A percentile compares a stretch with the other conserved stretches of the same genome.
These are phyloP conservation scores for Apis florea DNA, from an alignment of 1,140 invertebrate species.

Conservation along the genomic window DNA sequence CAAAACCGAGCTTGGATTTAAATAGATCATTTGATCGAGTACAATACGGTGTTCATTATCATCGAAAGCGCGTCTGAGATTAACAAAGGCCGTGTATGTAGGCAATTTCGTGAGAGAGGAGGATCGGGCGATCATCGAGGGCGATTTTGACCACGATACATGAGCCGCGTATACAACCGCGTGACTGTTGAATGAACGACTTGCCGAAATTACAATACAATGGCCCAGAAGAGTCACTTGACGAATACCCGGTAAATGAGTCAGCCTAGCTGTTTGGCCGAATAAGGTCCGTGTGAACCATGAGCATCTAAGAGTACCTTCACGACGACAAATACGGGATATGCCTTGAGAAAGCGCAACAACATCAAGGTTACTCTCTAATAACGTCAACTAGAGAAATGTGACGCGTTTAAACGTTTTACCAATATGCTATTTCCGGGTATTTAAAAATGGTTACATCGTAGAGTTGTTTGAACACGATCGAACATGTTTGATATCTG, in stretches of 20 bases:
- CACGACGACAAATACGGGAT: conserved; percentile 1
- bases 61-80: conserved; percentile 57
- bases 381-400: background rate
- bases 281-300: conserved; percentile 68
- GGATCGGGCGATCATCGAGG: conserved; percentile 7
- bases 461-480: background rate
- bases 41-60: conserved; percentile 56
- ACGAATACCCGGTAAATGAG: conserved; percentile 69
- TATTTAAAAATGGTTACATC: background rate
- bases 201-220: conserved; percentile 72
- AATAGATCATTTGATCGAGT: conserved; percentile 60
- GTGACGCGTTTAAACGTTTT: background rate
- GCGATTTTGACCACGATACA: conserved; percentile 35
- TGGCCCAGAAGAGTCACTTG: conserved; percentile 70
- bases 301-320: background rate
- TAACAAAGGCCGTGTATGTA: conserved; percentile 48
- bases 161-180: conserved; percentile 21
- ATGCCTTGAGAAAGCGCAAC: conserved; percentile 7
- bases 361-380: background rate
- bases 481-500: background rate
- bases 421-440: background rate
- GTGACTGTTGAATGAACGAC: conserved; percentile 67
- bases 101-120: conserved; percentile 47
- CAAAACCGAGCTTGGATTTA: conserved; percentile 41
- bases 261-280: conserved; percentile 54